Evolutionary conservation across 2,888 invertebrate species (phyloP).

Genomic region (Sesamia inferens): DNA sequence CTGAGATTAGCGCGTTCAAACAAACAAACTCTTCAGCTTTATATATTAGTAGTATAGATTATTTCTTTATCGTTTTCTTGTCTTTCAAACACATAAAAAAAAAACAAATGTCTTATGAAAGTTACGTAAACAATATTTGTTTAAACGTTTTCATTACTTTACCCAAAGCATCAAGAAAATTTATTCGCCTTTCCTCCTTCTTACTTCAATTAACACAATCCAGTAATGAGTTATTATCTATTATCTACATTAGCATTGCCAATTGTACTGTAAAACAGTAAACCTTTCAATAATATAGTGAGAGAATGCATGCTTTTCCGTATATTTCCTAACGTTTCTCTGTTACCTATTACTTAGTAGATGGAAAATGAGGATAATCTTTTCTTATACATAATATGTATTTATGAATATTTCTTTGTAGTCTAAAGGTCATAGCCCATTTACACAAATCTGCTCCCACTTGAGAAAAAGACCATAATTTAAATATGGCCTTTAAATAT

Average conservation of each 20-base stretch:
- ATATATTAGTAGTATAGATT: too few species aligned
- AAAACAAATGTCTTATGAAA: too few species aligned
- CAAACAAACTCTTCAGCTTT: too few species aligned
- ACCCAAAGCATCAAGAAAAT: neutral
- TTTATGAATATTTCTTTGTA: constrained; percentile 32
- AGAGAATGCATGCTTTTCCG: constrained; percentile 14
- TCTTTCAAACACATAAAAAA: too few species aligned
- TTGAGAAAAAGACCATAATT: too few species aligned
- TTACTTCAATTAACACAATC: neutral
- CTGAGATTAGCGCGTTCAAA: too few species aligned
- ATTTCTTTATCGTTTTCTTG: too few species aligned
- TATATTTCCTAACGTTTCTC: constrained; percentile 15
- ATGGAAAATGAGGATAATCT: constrained; percentile 15
- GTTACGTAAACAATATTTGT: neutral
- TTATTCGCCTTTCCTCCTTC: neutral
- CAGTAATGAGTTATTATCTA: neutral
- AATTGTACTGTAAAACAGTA: constrained; percentile 9
- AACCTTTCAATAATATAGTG: constrained; percentile 18
- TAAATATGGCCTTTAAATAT: too few species aligned
- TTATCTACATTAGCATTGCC: neutral
- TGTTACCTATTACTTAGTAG: neutral
- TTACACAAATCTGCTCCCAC: too few species aligned
- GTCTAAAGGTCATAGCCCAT: neutral
- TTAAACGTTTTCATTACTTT: neutral
- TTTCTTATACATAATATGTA: constrained; percentile 18